phyloP scores from a whole-genome alignment of 2,797 vertebrate species.

The Pogonophryne albipinna region DNA sequence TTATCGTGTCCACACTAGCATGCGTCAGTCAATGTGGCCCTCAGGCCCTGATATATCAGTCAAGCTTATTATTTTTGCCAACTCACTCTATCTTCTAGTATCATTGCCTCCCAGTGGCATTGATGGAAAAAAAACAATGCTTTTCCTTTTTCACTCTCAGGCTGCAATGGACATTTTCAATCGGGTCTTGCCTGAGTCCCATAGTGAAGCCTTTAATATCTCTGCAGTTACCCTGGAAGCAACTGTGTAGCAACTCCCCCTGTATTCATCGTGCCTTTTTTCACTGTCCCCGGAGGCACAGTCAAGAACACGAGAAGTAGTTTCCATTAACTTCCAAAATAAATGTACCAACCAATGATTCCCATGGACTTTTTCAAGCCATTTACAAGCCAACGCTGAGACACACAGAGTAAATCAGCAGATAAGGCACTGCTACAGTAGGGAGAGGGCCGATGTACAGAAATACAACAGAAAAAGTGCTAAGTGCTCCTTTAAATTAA shows the following conservation, averaged over 20 bases:
- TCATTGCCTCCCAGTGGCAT: conserved; percentile 18
- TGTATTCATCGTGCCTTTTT: conserved; percentile 26
- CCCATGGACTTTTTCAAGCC: conserved; percentile 21
- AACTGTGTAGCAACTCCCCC: conserved; percentile 32
- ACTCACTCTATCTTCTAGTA: conserved; percentile 19
- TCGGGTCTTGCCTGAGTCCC: conserved; percentile 3
- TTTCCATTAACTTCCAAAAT: conserved; percentile 44
- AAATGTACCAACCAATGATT: conserved; percentile 39
- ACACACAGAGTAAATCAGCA: background rate
- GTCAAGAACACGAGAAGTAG: conserved; percentile 30
- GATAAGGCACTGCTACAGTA: conserved; percentile 17
- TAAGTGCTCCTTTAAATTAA: conserved; percentile 47
- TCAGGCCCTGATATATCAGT: conserved; percentile 25
- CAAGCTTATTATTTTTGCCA: conserved; percentile 24
- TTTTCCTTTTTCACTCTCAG: background rate
- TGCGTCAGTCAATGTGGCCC: conserved; percentile 18
- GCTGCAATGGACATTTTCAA: conserved; percentile 33
- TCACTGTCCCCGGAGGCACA: conserved; percentile 33
- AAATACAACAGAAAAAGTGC: conserved; percentile 29
- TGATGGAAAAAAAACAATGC: conserved; percentile 29
- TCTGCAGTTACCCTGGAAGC: conserved; percentile 35
- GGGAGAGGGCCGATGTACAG: background rate
- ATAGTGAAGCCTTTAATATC: no score
- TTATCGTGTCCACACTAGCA: conserved; percentile 1
- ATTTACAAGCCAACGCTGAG: conserved; percentile 31